Evolutionary conservation across 2,888 invertebrate species (phyloP).

Genomic region (Netelia melanura): DNA sequence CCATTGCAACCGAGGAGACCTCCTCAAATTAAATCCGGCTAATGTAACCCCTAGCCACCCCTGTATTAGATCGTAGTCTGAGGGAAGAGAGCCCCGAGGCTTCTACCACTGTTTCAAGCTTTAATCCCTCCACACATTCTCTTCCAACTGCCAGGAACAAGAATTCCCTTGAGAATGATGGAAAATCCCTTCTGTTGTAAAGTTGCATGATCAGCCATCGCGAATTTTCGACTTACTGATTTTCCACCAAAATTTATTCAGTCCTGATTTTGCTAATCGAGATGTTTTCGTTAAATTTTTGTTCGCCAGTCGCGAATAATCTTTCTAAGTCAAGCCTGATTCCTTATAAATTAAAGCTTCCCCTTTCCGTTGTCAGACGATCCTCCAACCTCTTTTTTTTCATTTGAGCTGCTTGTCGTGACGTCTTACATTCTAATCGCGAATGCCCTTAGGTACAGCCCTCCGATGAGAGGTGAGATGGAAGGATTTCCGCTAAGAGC

Average conservation of each 20-base stretch:
- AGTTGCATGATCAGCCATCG: not conserved
- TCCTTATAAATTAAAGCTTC: not conserved
- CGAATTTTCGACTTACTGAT: not conserved
- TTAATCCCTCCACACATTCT: not conserved
- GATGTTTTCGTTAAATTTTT: too few relatives aligned
- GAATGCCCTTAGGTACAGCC: conserved; percentile 2
- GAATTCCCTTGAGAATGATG: not conserved
- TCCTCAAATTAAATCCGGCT: conserved; percentile 82
- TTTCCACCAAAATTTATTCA: too few relatives aligned
- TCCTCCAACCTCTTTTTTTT: not conserved
- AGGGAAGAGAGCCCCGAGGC: conserved; percentile 52
- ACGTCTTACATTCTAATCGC: conserved; percentile 29
- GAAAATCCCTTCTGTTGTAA: not conserved
- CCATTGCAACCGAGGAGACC: conserved; percentile 50
- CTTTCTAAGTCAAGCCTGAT: not conserved
- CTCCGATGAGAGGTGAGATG: conserved; percentile 8
- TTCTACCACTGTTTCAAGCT: conserved; percentile 22
- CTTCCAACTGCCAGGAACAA: conserved; percentile 1
- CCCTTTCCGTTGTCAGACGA: not conserved
- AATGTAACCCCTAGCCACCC: conserved; percentile 78
- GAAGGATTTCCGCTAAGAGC: conserved; percentile 11
- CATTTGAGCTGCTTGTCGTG: conserved; percentile 1
- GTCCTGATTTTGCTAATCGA: too few relatives aligned
- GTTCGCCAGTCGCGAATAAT: too few relatives aligned
- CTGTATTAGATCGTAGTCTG: conserved; percentile 81